Conservation (phyloP, 2,888 invertebrate species). For the Rhyacophila evoluta region DNA sequence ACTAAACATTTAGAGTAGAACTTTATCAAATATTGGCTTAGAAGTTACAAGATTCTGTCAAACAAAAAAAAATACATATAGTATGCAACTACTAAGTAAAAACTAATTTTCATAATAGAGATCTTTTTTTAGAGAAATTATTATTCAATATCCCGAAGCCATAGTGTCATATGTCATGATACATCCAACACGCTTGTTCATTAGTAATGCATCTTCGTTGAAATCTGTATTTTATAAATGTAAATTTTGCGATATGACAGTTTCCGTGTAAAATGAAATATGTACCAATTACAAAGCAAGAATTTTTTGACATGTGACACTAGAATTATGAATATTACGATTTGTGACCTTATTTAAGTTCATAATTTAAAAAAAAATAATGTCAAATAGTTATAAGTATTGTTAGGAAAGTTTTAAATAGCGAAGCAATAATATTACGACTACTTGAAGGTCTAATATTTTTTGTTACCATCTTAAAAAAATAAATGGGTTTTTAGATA, state of each 20-base stretch:
- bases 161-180: not conserved
- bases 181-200: too few relatives aligned
- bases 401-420: not conserved
- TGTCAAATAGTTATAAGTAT: too few relatives aligned
- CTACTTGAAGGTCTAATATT: conserved; percentile 2
- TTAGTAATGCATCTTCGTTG: too few relatives aligned
- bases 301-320: too few relatives aligned
- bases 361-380: not conserved
- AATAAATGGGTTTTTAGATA: conserved; percentile 42
- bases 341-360: not conserved
- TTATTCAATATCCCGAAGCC: not conserved
- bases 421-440: not conserved
- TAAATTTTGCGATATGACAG: not conserved
- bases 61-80: not conserved
- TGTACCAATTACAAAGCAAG: too few relatives aligned
- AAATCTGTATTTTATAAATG: too few relatives aligned
- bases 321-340: too few relatives aligned
- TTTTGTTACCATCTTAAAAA: conserved; percentile 41
- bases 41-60: not conserved
- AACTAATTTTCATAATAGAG: not conserved
- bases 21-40: not conserved
- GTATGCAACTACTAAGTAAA: too few relatives aligned
- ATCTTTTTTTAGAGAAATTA: not conserved
- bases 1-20: conserved; percentile 1
- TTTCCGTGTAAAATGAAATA: not conserved